Conservation (phyloP, 2,888 invertebrate genomes). For the Biston stratarius region DNA sequence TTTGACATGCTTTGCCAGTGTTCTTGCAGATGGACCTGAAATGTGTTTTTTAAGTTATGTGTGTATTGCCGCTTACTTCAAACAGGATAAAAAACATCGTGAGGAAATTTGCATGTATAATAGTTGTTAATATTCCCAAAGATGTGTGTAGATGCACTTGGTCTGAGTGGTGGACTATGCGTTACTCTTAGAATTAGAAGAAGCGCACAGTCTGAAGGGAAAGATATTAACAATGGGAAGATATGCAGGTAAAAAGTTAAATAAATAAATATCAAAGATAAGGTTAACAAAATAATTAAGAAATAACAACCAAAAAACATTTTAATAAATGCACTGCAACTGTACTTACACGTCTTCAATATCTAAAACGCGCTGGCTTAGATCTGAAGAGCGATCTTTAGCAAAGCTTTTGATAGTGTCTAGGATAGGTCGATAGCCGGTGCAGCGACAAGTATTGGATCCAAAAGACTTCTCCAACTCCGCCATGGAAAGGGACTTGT, state of each 20-base stretch:
- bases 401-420: slow-evolving; percentile 92
- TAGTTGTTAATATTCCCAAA: too few relatives aligned
- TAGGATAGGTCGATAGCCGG: slow-evolving; percentile 92
- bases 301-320: background rate
- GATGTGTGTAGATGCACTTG: too few relatives aligned
- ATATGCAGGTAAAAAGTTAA: too few relatives aligned
- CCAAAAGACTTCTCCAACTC: slow-evolving; percentile 91
- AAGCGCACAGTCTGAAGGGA: too few relatives aligned
- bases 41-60: background rate
- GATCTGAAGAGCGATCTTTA: slow-evolving; percentile 83
- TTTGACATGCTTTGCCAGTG: slow-evolving; percentile 58
- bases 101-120: too few relatives aligned
- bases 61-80: background rate
- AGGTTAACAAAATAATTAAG: too few relatives aligned
- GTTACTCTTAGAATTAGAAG: too few relatives aligned
- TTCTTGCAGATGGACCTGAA: slow-evolving; percentile 52
- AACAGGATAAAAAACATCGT: too few relatives aligned
- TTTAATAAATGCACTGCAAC: background rate
- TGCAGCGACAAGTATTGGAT: slow-evolving; percentile 93
- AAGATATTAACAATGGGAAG: too few relatives aligned
- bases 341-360: slow-evolving; percentile 68
- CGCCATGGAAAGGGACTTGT: slow-evolving; percentile 86
- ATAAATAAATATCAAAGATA: too few relatives aligned
- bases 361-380: slow-evolving; percentile 80
- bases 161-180: too few relatives aligned